Conservation (phyloP, 2,888 invertebrate species). For the Cephus pygmeus region DNA sequence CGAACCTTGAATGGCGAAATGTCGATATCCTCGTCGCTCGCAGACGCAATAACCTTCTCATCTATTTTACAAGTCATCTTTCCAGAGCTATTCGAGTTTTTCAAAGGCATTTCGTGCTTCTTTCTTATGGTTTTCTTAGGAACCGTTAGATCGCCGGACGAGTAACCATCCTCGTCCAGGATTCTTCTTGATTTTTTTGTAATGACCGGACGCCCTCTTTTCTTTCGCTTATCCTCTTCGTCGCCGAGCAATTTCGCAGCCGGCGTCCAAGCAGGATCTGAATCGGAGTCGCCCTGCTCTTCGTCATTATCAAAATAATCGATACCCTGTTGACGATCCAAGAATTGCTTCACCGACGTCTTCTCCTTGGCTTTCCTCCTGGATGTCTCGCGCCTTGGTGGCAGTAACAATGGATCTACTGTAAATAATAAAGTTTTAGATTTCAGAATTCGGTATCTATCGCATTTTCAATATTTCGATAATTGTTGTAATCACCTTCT, state of each 20-base stretch:
- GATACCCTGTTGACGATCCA: slow-evolving; percentile 59
- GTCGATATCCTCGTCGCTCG: slow-evolving; percentile 61
- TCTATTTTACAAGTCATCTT: slow-evolving; percentile 54
- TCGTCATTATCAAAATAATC: slow-evolving; percentile 67
- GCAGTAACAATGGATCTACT: slow-evolving; percentile 58
- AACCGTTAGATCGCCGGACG: slow-evolving; percentile 64
- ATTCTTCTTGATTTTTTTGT: slow-evolving; percentile 50
- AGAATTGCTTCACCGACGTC: slow-evolving; percentile 69
- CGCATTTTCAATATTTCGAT: not conserved
- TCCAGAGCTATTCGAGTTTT: slow-evolving; percentile 34
- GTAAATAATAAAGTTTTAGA: slow-evolving; percentile 13
- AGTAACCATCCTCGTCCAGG: slow-evolving; percentile 73
- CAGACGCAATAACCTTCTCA: slow-evolving; percentile 55
- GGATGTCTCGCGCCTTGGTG: slow-evolving; percentile 72
- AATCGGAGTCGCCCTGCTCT: slow-evolving; percentile 75
- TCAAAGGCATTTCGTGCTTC: slow-evolving; percentile 43
- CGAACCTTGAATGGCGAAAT: slow-evolving; percentile 62
- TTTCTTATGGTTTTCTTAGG: slow-evolving; percentile 65
- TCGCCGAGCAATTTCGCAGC: slow-evolving; percentile 68
- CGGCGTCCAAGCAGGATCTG: slow-evolving; percentile 83
- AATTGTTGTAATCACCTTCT: slow-evolving; percentile 53
- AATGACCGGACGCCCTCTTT: slow-evolving; percentile 58
- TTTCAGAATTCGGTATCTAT: not conserved
- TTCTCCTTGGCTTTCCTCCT: slow-evolving; percentile 78
- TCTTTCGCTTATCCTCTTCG: slow-evolving; percentile 62